Conservation (phyloP, 2,797 vertebrate species). For the Sebastes trivittatus region DNA sequence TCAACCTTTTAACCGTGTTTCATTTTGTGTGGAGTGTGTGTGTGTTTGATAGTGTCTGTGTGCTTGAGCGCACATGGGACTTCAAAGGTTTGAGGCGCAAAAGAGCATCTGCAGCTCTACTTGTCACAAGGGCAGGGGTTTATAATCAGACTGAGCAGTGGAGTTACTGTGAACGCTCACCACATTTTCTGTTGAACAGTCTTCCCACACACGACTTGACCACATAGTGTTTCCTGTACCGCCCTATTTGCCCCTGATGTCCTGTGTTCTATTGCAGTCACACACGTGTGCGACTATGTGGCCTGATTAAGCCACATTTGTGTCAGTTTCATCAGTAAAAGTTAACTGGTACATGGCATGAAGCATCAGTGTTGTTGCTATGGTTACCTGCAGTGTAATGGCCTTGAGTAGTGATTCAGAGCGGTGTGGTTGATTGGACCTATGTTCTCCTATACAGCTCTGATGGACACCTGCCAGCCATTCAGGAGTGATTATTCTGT, state of each 20-base stretch:
- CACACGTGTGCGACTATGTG: neutral
- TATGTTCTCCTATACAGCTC: neutral
- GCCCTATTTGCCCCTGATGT: slow-evolving; percentile 6
- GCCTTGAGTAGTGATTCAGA: neutral
- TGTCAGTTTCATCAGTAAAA: neutral
- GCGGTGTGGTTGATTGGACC: neutral
- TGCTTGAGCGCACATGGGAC: neutral
- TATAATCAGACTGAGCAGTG: slow-evolving; percentile 9
- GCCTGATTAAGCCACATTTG: neutral
- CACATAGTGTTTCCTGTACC: slow-evolving; percentile 31
- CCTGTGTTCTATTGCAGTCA: neutral
- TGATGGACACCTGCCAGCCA: neutral
- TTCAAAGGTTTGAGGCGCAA: slow-evolving; percentile 53
- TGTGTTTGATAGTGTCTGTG: slow-evolving; percentile 7
- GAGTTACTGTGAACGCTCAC: slow-evolving; percentile 28
- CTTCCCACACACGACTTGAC: slow-evolving; percentile 13
- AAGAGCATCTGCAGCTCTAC: slow-evolving; percentile 59
- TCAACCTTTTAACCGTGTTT: slow-evolving; percentile 28
- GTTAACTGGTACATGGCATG: neutral
- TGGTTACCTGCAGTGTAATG: slow-evolving; percentile 10
- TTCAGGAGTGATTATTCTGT: neutral
- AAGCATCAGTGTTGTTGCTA: slow-evolving; percentile 25
- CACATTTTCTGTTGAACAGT: slow-evolving; percentile 24
- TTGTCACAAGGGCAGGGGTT: slow-evolving; percentile 33
- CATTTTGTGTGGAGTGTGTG: slow-evolving; percentile 6